Percentiles rank a stretch among this genome's conserved stretches.
Conservation (phyloP, 2,797 vertebrate genomes). For the Muscicapa comitata region DNA sequence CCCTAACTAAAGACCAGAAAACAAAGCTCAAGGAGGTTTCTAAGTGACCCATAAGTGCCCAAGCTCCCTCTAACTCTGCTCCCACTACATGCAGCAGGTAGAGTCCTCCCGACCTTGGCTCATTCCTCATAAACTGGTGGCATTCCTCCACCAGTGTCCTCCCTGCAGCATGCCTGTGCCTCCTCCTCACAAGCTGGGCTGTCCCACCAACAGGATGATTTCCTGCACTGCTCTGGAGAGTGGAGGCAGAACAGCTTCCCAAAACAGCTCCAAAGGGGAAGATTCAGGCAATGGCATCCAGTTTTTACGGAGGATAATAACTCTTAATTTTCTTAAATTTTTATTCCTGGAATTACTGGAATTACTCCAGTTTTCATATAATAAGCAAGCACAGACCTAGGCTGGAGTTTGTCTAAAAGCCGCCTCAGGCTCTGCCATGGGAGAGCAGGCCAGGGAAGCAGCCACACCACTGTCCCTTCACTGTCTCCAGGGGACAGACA, state of each 20-base stretch:
- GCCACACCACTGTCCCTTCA: not conserved
- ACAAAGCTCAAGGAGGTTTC: not conserved
- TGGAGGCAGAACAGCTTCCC: not conserved
- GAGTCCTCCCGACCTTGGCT: fast-evolving
- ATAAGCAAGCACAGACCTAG: not conserved
- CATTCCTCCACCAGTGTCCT: not conserved
- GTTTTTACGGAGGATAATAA: not conserved
- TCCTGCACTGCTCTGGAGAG: not conserved
- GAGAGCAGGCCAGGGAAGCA: not conserved
- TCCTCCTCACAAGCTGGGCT: not conserved
- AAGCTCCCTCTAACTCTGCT: not conserved
- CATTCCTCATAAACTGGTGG: not conserved
- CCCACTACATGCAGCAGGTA: not conserved
- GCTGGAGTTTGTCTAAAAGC: not conserved
- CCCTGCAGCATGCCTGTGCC: not conserved
- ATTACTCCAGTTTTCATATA: not conserved
- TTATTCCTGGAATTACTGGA: not conserved
- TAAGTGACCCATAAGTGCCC: fast-evolving
- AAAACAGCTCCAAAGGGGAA: fast-evolving
- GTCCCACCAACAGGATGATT: fast-evolving
- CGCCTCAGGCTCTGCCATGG: not conserved
- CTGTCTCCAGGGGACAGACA: fast-evolving
- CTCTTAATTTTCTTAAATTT: not conserved
- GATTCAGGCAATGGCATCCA: not conserved
- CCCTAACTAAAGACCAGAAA: not conserved